Percentiles rank a stretch among this genome's conserved stretches.
Conservation (phyloP, 2,888 invertebrate genomes). For the Crematogaster levior region DNA sequence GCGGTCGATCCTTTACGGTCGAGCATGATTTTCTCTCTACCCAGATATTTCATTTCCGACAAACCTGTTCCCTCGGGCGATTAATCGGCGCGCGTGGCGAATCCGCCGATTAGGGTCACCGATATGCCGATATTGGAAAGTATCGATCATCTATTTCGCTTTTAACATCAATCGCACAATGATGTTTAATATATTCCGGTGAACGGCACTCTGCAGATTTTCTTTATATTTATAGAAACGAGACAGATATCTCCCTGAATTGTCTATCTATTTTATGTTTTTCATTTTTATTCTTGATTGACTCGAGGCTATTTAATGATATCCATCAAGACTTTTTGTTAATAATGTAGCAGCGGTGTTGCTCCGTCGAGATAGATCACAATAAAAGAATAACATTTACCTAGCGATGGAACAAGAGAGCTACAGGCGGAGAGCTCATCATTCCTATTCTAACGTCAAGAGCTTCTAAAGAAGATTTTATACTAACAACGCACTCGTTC, state of each 20-base stretch:
- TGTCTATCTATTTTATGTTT: background rate
- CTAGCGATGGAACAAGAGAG: too few relatives aligned
- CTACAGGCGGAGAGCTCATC: too few relatives aligned
- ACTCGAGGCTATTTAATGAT: background rate
- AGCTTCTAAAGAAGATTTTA: too few relatives aligned
- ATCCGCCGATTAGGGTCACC: constrained; percentile 46
- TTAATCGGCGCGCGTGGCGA: constrained; percentile 72
- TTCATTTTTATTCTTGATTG: background rate
- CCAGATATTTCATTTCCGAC: constrained; percentile 81
- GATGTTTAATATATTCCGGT: background rate
- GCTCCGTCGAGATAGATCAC: background rate
- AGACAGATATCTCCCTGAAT: background rate
- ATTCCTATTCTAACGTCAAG: too few relatives aligned
- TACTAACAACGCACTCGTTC: too few relatives aligned
- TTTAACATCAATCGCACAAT: constrained; percentile 5
- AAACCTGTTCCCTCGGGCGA: constrained; percentile 80
- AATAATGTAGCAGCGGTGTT: background rate
- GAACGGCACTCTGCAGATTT: background rate
- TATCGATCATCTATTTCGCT: constrained; percentile 5
- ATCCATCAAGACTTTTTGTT: background rate
- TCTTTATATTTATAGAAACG: background rate
- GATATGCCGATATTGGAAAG: constrained; percentile 28
- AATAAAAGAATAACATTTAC: too few relatives aligned
- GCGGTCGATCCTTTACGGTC: constrained; percentile 66
- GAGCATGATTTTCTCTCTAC: constrained; percentile 65